Evolutionary conservation across 53 echinoderm and acorn worm species (phyloP).

Genomic region (Patiria pectinifera): DNA sequence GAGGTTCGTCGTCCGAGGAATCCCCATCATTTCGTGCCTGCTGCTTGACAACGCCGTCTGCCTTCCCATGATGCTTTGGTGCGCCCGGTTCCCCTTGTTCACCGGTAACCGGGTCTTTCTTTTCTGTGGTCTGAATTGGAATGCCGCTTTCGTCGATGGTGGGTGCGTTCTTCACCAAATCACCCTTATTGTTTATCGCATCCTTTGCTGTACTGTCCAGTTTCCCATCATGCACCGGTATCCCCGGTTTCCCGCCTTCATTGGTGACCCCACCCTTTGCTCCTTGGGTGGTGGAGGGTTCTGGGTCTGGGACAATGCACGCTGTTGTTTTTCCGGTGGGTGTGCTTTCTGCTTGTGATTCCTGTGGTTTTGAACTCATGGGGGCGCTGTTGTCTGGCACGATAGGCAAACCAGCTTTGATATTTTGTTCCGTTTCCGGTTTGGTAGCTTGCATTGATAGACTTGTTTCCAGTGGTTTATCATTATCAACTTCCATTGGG

Average conservation of each 20-base stretch:
- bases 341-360: neutral
- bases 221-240: slow-evolving; percentile 10
- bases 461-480: neutral
- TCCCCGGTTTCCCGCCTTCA: neutral
- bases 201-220: neutral
- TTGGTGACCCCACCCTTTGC: neutral
- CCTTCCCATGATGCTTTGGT: slow-evolving; percentile 51
- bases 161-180: neutral
- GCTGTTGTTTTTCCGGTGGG: slow-evolving; percentile 28
- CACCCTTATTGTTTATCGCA: neutral
- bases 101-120: neutral
- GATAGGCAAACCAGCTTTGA: neutral
- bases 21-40: neutral
- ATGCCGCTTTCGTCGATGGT: neutral
- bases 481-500: neutral
- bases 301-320: neutral
- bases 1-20: slow-evolving; percentile 36
- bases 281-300: neutral
- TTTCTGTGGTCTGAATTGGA: neutral
- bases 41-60: slow-evolving; percentile 11
- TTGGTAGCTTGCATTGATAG: neutral
- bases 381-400: neutral
- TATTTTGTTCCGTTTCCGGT: neutral
- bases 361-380: neutral
- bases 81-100: slow-evolving; percentile 19